A percentile compares a stretch with the other conserved stretches of the same genome.
These are phyloP conservation scores for Elysia crispata DNA, from an alignment of 2,888 invertebrate species.

Conservation along the genomic window DNA sequence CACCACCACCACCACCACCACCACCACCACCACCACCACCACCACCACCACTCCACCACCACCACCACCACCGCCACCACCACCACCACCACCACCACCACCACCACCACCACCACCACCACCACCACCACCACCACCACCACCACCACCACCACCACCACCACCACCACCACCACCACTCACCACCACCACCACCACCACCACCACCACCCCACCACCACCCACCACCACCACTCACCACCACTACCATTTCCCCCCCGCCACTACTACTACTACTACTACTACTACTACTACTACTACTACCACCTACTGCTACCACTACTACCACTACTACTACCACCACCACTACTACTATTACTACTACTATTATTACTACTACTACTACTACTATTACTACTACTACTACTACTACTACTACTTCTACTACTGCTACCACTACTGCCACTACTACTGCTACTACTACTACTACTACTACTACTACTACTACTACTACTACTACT, in stretches of 20 bases:
- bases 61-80: conserved; percentile 28
- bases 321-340: conserved; percentile 39
- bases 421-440: background rate
- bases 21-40: conserved; percentile 11
- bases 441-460: background rate
- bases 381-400: conserved; percentile 34
- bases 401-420: conserved; percentile 20
- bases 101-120: conserved; percentile 15
- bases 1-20: too few species aligned
- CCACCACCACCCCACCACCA: too few species aligned
- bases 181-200: too few species aligned
- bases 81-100: conserved; percentile 38
- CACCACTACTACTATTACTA: conserved; percentile 41
- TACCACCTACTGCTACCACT: too few species aligned
- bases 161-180: conserved; percentile 31
- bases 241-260: too few species aligned
- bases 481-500: conserved; percentile 30
- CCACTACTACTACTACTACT: too few species aligned
- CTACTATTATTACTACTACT: conserved; percentile 42
- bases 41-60: too few species aligned
- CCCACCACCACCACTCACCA: too few species aligned
- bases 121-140: conserved; percentile 23
- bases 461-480: conserved; percentile 25
- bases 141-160: conserved; percentile 37
- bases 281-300: conserved; percentile 37